phyloP scores from a whole-genome alignment of 2,113 vertebrate genomes.

The Baryphthengus martii region DNA sequence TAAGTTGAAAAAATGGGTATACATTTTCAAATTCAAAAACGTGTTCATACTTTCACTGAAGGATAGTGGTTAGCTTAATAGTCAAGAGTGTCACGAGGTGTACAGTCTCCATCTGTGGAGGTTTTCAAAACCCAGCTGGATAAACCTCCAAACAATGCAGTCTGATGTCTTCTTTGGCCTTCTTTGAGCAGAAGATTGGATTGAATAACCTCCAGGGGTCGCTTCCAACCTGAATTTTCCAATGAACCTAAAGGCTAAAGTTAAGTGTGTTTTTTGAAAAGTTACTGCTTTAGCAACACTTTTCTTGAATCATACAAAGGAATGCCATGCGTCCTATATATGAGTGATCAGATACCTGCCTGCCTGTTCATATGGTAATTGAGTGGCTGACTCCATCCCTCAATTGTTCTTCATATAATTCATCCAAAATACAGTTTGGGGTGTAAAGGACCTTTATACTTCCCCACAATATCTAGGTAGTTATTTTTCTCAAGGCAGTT shows the following conservation, averaged over 20 bases:
- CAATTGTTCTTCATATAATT: background rate
- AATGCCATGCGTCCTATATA: accelerated
- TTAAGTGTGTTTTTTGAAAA: background rate
- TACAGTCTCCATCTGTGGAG: background rate
- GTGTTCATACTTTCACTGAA: background rate
- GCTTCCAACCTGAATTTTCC: background rate
- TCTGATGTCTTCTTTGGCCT: background rate
- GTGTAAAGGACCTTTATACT: background rate
- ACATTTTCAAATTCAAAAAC: background rate
- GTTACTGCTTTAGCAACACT: background rate
- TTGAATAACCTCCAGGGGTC: background rate
- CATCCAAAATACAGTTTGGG: background rate
- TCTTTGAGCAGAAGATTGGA: background rate
- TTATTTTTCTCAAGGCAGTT: background rate
- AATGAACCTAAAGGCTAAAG: background rate
- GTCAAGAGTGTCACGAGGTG: background rate
- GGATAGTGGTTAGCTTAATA: background rate
- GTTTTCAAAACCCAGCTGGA: background rate
- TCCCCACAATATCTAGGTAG: background rate
- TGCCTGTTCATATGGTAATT: background rate
- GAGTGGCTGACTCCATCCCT: background rate
- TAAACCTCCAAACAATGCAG: accelerated
- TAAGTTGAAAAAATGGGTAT: background rate
- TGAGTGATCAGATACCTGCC: background rate
- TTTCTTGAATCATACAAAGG: background rate